phyloP scores from a whole-genome alignment of 2,113 vertebrate species.

The Gymnorhina tibicen region DNA sequence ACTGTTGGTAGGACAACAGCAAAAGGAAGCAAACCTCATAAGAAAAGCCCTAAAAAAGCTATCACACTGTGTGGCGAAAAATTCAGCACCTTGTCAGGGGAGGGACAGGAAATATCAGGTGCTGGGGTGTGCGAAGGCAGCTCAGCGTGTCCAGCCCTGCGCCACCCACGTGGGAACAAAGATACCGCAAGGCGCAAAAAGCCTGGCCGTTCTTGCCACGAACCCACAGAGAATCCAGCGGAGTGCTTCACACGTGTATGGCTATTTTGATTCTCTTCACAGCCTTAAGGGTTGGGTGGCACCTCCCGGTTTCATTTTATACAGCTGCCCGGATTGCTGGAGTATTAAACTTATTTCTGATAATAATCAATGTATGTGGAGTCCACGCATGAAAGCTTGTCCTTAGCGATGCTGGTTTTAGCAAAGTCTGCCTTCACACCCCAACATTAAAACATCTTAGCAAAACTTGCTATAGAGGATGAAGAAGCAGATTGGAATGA shows the following conservation, averaged over 20 bases:
- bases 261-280: neutral
- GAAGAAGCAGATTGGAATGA: neutral
- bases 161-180: fast-evolving
- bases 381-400: neutral
- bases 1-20: neutral
- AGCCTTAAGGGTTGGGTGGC: neutral
- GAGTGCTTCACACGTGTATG: fast-evolving
- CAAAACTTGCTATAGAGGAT: neutral
- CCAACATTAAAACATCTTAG: neutral
- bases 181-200: fast-evolving
- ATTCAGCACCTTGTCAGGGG: neutral
- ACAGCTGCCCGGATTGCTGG: neutral
- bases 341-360: neutral
- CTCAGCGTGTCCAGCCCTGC: fast-evolving
- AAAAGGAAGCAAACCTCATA: neutral
- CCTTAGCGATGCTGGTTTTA: neutral
- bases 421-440: neutral
- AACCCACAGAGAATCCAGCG: neutral
- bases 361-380: neutral
- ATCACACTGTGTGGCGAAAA: neutral
- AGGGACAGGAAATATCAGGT: neutral
- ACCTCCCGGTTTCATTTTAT: neutral
- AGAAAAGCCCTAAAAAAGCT: neutral
- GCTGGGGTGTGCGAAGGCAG: neutral
- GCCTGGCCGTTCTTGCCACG: neutral